These are phyloP conservation scores for Petrolisthes manimaculis DNA, from an alignment of 2,888 invertebrate species.

Conservation along the genomic window DNA sequence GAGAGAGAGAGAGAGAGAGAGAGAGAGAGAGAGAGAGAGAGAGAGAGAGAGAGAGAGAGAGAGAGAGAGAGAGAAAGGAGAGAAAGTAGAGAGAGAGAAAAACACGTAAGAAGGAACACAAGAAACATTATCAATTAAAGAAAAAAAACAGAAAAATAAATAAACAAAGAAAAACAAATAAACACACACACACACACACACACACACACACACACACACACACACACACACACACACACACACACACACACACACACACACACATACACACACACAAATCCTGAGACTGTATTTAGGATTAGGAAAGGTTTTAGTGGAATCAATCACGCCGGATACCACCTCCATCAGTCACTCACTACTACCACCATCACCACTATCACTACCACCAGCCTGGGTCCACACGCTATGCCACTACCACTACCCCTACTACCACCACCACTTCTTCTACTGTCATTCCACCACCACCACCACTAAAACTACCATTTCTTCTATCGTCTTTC, in stretches of 20 bases:
- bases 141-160: neutral
- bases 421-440: too few species aligned
- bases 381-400: too few species aligned
- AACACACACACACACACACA: neutral
- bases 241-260: slow-evolving; percentile 20
- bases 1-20: neutral
- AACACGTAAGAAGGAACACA: neutral
- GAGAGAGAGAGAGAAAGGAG: neutral
- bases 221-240: slow-evolving; percentile 15
- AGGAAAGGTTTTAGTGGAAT: too few species aligned
- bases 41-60: slow-evolving; percentile 21
- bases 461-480: too few species aligned
- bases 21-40: slow-evolving; percentile 21
- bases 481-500: neutral
- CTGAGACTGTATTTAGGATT: too few species aligned
- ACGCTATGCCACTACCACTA: too few species aligned
- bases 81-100: neutral
- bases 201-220: slow-evolving; percentile 22
- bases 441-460: too few species aligned
- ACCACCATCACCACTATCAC: too few species aligned
- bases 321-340: too few species aligned
- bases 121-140: neutral
- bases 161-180: neutral
- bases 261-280: too few species aligned
- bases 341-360: too few species aligned